Conservation (phyloP, 2,113 vertebrate genomes). For the Laticauda laticaudata region DNA sequence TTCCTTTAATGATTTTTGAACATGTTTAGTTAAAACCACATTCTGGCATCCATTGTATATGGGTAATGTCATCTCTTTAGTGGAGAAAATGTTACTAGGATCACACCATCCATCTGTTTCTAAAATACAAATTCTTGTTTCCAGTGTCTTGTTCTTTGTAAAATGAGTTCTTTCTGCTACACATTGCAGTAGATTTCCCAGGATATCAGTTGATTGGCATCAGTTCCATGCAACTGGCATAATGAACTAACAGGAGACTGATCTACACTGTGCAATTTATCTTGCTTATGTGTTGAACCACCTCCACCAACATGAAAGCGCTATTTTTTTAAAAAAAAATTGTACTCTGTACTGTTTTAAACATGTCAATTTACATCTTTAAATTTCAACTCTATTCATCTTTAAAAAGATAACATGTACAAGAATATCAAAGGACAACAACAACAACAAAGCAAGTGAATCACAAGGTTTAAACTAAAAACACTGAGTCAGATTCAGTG, state of each 20-base stretch:
- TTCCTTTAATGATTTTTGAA: slow-evolving; percentile 29
- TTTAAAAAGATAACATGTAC: slow-evolving; percentile 38
- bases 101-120: slow-evolving; percentile 32
- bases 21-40: slow-evolving; percentile 34
- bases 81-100: slow-evolving; percentile 33
- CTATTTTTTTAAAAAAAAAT: not conserved
- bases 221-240: slow-evolving; percentile 15
- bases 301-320: not conserved
- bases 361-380: not conserved
- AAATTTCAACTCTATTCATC: not conserved
- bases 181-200: not conserved
- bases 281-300: slow-evolving; percentile 6
- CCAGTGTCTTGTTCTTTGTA: slow-evolving; percentile 18
- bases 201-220: slow-evolving; percentile 6
- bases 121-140: slow-evolving; percentile 10
- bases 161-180: slow-evolving; percentile 22
- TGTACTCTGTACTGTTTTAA: not conserved
- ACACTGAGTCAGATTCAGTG: not conserved
- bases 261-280: slow-evolving; percentile 26
- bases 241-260: slow-evolving; percentile 36
- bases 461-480: not conserved
- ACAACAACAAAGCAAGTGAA: slow-evolving; percentile 44
- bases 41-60: slow-evolving; percentile 42
- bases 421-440: slow-evolving; percentile 52
- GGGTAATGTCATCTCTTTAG: slow-evolving; percentile 46